Evolutionary conservation across 1,140 invertebrate species (phyloP).

Genomic region (Bicyclus anynana): DNA sequence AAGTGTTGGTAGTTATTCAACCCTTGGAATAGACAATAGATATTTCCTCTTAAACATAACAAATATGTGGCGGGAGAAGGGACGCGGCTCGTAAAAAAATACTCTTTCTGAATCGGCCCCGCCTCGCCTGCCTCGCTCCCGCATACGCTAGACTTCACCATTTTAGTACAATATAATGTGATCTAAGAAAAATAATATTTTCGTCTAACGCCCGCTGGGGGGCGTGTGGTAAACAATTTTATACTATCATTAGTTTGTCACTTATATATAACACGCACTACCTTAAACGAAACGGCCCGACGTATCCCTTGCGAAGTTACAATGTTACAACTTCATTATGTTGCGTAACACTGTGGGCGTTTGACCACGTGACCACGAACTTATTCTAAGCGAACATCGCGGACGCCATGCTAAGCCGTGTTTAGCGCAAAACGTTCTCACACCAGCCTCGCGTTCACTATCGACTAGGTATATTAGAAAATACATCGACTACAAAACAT

Average conservation of each 20-base stretch:
- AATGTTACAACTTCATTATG: no score
- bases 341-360: no score
- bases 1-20: conserved; percentile 76
- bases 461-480: conserved; percentile 1
- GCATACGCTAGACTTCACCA: conserved; percentile 61
- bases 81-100: conserved; percentile 65
- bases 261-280: conserved; percentile 43
- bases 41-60: conserved; percentile 77
- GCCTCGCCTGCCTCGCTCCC: conserved; percentile 23
- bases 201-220: conserved; percentile 64
- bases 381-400: conserved; percentile 24
- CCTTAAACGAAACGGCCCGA: conserved; percentile 28
- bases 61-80: conserved; percentile 49
- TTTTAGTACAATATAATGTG: conserved; percentile 75
- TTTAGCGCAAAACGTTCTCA: conserved; percentile 11
- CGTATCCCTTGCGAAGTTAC: conserved; percentile 4
- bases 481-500: conserved; percentile 36
- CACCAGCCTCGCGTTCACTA: conserved; percentile 14
- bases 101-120: conserved; percentile 51
- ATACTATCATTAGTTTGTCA: conserved; percentile 70
- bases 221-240: conserved; percentile 72
- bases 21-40: conserved; percentile 75
- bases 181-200: conserved; percentile 77
- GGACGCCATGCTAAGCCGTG: conserved; percentile 26
- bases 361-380: conserved; percentile 12